Evolutionary conservation across 2,888 invertebrate species (phyloP).

Genomic region (Ctena decussata): DNA sequence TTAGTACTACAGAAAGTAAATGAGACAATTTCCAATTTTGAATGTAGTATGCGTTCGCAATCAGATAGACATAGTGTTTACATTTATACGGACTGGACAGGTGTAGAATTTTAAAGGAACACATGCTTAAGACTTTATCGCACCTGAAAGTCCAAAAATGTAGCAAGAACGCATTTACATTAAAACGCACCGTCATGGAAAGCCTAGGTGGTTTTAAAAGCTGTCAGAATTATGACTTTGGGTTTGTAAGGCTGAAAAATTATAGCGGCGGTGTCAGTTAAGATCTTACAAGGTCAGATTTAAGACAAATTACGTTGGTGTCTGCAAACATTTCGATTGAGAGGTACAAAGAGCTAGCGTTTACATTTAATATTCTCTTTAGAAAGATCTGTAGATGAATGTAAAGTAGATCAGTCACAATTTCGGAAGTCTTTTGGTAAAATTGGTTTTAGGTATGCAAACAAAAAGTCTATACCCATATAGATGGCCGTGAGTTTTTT

Average conservation of each 20-base stretch:
- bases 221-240: not conserved
- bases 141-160: too few relatives aligned
- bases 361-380: not conserved
- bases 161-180: too few relatives aligned
- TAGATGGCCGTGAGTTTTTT: conserved; percentile 2
- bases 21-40: too few relatives aligned
- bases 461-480: not conserved
- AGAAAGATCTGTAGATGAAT: not conserved
- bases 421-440: conserved; percentile 27
- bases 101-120: too few relatives aligned
- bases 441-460: conserved; percentile 10
- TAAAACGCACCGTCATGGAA: not conserved
- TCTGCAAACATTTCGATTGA: not conserved
- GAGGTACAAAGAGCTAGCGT: conserved; percentile 14
- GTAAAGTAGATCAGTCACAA: not conserved
- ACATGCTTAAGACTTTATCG: too few relatives aligned
- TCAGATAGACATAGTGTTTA: too few relatives aligned
- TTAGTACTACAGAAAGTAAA: too few relatives aligned
- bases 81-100: too few relatives aligned
- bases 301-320: not conserved
- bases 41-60: too few relatives aligned
- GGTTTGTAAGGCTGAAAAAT: not conserved
- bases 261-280: not conserved
- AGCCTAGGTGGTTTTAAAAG: not conserved
- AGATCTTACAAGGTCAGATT: not conserved